Percentiles rank a stretch among this genome's conserved stretches.
Evolutionary conservation across 2,888 invertebrate species (phyloP).

Genomic region (Hemaris fuciformis): DNA sequence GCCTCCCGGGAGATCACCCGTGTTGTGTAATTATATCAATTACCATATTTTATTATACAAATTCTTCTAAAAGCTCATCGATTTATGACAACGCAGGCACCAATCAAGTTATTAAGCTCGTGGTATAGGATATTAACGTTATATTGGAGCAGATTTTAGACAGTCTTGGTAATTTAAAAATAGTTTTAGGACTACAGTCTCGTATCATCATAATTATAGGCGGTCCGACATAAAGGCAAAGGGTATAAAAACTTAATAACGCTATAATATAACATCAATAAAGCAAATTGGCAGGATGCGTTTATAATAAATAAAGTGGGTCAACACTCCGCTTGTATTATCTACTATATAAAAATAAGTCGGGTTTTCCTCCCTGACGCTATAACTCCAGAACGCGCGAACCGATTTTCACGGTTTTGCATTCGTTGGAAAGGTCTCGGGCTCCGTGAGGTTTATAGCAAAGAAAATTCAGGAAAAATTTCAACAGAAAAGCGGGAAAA

Average conservation of each 20-base stretch:
- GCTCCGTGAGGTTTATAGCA: too few species aligned
- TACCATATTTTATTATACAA: constrained; percentile 42
- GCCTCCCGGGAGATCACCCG: not conserved
- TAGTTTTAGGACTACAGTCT: constrained; percentile 68
- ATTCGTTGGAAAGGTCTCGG: too few species aligned
- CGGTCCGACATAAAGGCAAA: constrained; percentile 60
- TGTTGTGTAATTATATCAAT: constrained; percentile 23
- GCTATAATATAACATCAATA: constrained; percentile 74
- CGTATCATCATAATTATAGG: constrained; percentile 72
- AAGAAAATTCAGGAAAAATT: too few species aligned
- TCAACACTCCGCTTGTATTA: constrained; percentile 51
- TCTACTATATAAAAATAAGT: too few species aligned
- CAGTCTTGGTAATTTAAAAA: constrained; percentile 68
- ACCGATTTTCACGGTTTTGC: too few species aligned
- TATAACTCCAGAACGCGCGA: too few species aligned
- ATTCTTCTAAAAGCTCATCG: constrained; percentile 42
- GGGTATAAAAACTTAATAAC: constrained; percentile 75
- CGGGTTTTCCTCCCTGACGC: too few species aligned
- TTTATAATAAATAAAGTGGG: constrained; percentile 65
- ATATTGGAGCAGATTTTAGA: constrained; percentile 60
- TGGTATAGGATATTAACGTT: constrained; percentile 55
- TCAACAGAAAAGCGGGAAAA: too few species aligned
- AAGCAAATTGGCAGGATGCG: constrained; percentile 77
- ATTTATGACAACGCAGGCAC: constrained; percentile 50
- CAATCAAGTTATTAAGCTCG: constrained; percentile 61